Conservation (phyloP, 2,797 vertebrate genomes). For the Typhlichthys subterraneus region DNA sequence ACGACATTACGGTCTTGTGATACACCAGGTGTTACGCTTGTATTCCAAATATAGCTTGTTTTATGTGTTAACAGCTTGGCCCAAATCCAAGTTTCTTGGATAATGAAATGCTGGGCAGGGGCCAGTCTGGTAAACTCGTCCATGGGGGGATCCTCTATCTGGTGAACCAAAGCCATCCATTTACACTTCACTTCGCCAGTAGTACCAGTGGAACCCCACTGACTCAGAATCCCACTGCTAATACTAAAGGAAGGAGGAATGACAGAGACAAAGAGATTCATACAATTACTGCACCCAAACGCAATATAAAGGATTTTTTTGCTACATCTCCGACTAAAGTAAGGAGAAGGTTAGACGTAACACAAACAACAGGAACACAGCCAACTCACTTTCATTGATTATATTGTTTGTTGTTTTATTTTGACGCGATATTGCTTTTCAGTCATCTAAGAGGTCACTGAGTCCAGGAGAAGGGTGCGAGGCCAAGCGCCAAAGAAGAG, state of each 20-base stretch:
- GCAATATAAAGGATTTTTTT: slow-evolving; percentile 77
- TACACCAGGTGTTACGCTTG: not conserved
- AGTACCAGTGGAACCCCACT: slow-evolving; percentile 39
- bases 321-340: slow-evolving; percentile 72
- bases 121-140: slow-evolving; percentile 68
- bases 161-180: slow-evolving; percentile 73
- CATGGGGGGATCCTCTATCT: slow-evolving; percentile 71
- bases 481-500: slow-evolving; percentile 61
- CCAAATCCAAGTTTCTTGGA: slow-evolving; percentile 77
- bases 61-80: slow-evolving; percentile 66
- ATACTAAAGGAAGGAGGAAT: slow-evolving; percentile 34
- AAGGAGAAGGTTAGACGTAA: slow-evolving; percentile 2
- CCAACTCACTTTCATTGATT: not conserved
- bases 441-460: slow-evolving; percentile 69
- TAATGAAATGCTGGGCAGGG: slow-evolving; percentile 56
- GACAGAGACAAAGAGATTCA: slow-evolving; percentile 21
- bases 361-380: not conserved
- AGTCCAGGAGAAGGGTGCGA: slow-evolving; percentile 43
- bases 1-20: not conserved
- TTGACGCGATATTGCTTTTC: not conserved
- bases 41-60: slow-evolving; percentile 7
- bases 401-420: not conserved
- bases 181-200: slow-evolving; percentile 62
- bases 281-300: slow-evolving; percentile 54
- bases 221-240: slow-evolving; percentile 46